Percentiles rank a stretch among this genome's conserved stretches.
phyloP scores from a whole-genome alignment of 2,888 invertebrate species.

The Melanargia galathea region DNA sequence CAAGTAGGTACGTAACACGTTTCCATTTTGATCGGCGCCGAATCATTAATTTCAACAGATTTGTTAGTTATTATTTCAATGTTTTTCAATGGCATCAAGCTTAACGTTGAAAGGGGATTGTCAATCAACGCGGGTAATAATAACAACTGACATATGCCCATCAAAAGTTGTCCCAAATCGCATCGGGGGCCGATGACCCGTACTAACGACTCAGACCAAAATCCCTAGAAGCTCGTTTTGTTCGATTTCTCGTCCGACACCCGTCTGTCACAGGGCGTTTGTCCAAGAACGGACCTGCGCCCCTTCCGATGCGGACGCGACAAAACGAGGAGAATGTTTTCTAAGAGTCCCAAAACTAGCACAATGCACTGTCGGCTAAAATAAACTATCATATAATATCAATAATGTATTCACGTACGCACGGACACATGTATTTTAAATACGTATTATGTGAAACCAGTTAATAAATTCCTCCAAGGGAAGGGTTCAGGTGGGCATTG shows the following conservation, averaged over 20 bases:
- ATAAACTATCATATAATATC: constrained; percentile 82
- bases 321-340: constrained; percentile 54
- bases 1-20: too few relatives aligned
- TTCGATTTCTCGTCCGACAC: constrained; percentile 47
- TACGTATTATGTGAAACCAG: constrained; percentile 79
- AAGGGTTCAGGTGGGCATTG: constrained; percentile 58
- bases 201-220: constrained; percentile 78
- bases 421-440: constrained; percentile 81
- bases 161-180: constrained; percentile 80
- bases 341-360: constrained; percentile 48
- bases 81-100: background rate
- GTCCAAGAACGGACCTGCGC: constrained; percentile 44
- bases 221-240: constrained; percentile 67
- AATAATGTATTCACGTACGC: constrained; percentile 74
- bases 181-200: constrained; percentile 78
- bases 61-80: background rate
- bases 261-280: constrained; percentile 52
- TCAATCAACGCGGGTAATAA: constrained; percentile 71
- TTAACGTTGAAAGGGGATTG: constrained; percentile 47
- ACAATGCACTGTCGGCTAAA: constrained; percentile 61
- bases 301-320: constrained; percentile 49
- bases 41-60: background rate
- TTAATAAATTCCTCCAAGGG: constrained; percentile 61
- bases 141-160: constrained; percentile 70
- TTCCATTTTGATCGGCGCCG: too few relatives aligned